These are phyloP conservation scores for Eudyptes chrysolophus DNA, from an alignment of 2,113 vertebrate species.

Conservation along the genomic window DNA sequence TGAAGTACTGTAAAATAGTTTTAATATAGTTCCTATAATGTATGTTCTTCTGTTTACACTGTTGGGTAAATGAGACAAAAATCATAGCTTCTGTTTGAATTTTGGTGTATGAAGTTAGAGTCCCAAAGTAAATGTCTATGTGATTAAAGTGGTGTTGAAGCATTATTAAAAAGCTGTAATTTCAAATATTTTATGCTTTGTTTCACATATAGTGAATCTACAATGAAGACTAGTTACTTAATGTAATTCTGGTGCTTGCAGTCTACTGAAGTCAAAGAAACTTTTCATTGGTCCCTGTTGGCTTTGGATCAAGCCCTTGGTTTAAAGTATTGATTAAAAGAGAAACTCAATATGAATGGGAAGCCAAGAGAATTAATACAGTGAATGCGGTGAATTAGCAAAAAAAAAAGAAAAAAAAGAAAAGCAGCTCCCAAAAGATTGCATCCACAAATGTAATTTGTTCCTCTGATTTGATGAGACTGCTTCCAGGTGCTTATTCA, in stretches of 20 bases:
- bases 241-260: neutral
- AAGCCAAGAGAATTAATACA: constrained; percentile 31
- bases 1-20: neutral
- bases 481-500: neutral
- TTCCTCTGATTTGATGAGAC: constrained; percentile 16
- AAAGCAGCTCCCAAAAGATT: neutral
- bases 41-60: constrained; percentile 26
- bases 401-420: neutral
- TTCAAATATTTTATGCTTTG: constrained; percentile 4
- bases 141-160: constrained; percentile 22
- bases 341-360: constrained; percentile 30
- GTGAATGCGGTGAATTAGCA: neutral
- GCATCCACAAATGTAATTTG: constrained; percentile 9
- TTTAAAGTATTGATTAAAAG: constrained; percentile 55
- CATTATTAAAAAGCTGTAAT: constrained; percentile 39
- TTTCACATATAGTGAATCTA: neutral
- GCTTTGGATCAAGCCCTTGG: constrained; percentile 29
- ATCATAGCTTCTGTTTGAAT: constrained; percentile 2
- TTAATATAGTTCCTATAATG: constrained; percentile 20
- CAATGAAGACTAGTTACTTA: neutral
- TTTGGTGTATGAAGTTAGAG: neutral
- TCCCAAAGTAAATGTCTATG: neutral
- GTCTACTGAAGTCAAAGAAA: constrained; percentile 3
- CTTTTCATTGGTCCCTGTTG: constrained; percentile 9
- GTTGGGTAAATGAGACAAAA: constrained; percentile 27